Percentiles rank a stretch among this genome's conserved stretches.
Conservation (phyloP, 2,113 vertebrate species). For the Aegotheles bennettii region DNA sequence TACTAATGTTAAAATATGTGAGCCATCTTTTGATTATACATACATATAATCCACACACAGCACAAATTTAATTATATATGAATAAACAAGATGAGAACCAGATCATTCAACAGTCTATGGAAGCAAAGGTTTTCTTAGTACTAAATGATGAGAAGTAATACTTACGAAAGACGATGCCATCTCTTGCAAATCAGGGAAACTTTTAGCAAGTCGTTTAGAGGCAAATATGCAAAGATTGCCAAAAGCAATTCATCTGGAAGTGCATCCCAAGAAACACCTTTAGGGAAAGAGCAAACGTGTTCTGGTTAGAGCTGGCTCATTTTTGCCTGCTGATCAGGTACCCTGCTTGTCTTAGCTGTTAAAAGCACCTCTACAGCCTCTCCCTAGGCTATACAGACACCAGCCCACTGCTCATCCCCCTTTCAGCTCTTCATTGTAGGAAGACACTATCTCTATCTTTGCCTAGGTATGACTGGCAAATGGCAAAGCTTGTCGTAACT, state of each 20-base stretch:
- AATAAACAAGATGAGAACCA: background rate
- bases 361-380: background rate
- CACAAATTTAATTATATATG: background rate
- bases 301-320: background rate
- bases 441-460: background rate
- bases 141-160: background rate
- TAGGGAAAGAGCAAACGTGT: background rate
- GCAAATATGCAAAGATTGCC: conserved; percentile 79
- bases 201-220: conserved; percentile 82
- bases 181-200: conserved; percentile 78
- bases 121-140: background rate
- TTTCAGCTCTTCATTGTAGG: background rate
- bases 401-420: background rate
- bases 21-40: background rate
- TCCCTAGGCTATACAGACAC: background rate
- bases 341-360: background rate
- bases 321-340: background rate
- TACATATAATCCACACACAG: background rate
- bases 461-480: background rate
- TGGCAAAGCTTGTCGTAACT: background rate
- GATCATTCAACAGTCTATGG: background rate
- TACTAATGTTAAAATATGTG: background rate
- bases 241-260: conserved; percentile 91
- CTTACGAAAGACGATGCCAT: conserved; percentile 88
- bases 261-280: conserved; percentile 83